These are phyloP conservation scores for Pseudomugil tenellus DNA, from an alignment of 2,797 vertebrate species.

Conservation along the genomic window DNA sequence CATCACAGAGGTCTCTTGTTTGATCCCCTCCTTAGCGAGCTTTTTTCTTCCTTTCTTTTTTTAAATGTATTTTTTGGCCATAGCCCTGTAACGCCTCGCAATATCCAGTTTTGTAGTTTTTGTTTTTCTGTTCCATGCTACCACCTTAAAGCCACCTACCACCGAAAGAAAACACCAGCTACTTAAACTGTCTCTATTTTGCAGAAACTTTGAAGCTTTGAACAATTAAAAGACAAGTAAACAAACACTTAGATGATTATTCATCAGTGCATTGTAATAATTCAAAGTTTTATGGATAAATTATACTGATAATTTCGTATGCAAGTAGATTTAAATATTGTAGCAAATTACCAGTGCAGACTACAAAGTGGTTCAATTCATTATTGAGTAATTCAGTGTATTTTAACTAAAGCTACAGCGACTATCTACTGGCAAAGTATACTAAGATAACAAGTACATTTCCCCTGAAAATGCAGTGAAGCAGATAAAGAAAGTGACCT, in stretches of 20 bases:
- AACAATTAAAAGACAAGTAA: neutral
- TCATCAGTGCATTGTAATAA: neutral
- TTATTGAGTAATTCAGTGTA: neutral
- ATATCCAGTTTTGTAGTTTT: slow-evolving; percentile 62
- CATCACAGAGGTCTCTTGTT: slow-evolving; percentile 62
- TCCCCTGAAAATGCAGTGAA: no score
- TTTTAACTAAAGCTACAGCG: neutral
- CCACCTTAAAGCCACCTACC: slow-evolving; percentile 50
- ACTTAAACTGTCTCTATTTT: neutral
- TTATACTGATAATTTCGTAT: neutral
- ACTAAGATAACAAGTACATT: neutral
- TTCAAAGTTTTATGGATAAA: neutral
- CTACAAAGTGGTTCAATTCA: neutral
- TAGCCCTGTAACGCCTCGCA: slow-evolving; percentile 69
- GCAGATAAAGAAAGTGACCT: no score
- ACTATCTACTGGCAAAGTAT: neutral
- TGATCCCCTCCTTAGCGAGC: slow-evolving; percentile 55
- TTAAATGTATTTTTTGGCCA: slow-evolving; percentile 15
- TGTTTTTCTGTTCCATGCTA: slow-evolving; percentile 21
- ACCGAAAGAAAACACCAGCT: slow-evolving; percentile 23
- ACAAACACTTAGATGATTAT: neutral
- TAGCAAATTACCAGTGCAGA: neutral
- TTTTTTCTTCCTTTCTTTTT: slow-evolving; percentile 29
- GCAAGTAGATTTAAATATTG: neutral
- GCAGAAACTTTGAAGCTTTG: neutral